These are phyloP conservation scores for Cecidostiba fungosa DNA, from an alignment of 2,888 invertebrate genomes.

Conservation along the genomic window DNA sequence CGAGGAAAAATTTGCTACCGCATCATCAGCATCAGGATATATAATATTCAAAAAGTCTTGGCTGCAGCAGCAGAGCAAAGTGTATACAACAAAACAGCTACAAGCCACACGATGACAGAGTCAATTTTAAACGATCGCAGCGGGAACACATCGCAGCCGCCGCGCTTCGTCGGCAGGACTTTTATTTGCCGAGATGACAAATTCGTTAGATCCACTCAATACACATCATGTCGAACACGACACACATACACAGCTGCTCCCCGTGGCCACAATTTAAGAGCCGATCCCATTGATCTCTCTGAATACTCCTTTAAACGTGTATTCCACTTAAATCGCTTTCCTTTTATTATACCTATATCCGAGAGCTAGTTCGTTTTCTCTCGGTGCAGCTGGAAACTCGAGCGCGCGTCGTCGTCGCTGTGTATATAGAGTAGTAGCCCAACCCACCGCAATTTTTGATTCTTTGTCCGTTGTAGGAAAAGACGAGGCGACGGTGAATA, in stretches of 20 bases:
- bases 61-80: background rate
- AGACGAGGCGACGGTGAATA: background rate
- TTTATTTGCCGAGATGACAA: constrained; percentile 51
- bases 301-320: constrained; percentile 57
- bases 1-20: background rate
- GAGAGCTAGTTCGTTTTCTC: background rate
- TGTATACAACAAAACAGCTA: too few relatives aligned
- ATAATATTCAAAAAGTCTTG: background rate
- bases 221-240: constrained; percentile 15
- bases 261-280: constrained; percentile 5
- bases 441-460: constrained; percentile 31
- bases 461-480: background rate
- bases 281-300: constrained; percentile 53
- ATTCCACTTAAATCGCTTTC: constrained; percentile 57
- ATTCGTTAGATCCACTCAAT: constrained; percentile 59
- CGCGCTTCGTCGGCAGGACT: background rate
- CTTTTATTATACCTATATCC: background rate
- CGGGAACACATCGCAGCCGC: background rate
- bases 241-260: constrained; percentile 33
- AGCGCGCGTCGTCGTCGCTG: background rate
- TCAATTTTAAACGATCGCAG: constrained; percentile 2
- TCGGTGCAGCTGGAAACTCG: background rate
- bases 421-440: background rate
- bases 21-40: background rate
- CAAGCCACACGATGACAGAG: background rate